Evolutionary conservation across 2,113 vertebrate genomes (phyloP).

Genomic region (Dipodomys ordii): DNA sequence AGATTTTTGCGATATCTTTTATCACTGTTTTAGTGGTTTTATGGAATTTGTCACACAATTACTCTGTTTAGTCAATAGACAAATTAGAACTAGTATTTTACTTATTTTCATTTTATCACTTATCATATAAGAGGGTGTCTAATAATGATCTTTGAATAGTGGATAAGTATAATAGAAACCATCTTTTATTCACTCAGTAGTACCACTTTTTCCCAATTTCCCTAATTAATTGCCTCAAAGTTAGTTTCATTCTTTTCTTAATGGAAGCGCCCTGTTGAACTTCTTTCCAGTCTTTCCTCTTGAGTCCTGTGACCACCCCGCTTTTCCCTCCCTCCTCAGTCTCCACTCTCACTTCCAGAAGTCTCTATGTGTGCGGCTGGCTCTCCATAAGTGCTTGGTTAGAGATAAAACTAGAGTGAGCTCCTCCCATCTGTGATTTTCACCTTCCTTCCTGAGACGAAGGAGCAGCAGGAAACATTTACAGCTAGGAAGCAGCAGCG

Average conservation of each 20-base stretch:
- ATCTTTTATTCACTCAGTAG: background rate
- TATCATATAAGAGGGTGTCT: too few species aligned
- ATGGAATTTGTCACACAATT: background rate
- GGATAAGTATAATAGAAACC: background rate
- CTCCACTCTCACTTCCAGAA: too few species aligned
- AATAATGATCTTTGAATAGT: background rate
- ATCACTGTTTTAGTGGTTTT: background rate
- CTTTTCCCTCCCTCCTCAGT: too few species aligned
- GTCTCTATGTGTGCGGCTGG: fast-evolving
- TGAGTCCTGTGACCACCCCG: too few species aligned
- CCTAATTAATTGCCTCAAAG: background rate
- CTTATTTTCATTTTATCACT: too few species aligned
- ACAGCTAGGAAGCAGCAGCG: fast-evolving
- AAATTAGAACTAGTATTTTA: background rate
- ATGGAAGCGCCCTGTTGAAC: background rate
- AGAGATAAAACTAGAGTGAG: background rate
- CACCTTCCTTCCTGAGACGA: background rate
- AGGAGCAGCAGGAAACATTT: fast-evolving
- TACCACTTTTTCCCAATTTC: background rate
- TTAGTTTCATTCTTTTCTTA: background rate
- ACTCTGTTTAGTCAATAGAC: background rate
- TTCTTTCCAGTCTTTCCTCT: too few species aligned
- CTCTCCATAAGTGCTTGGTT: too few species aligned
- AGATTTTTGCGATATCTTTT: too few species aligned
- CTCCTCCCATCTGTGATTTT: background rate